Evolutionary conservation across 2,888 invertebrate genomes (phyloP).

Genomic region (Stenolophus ochropezus): DNA sequence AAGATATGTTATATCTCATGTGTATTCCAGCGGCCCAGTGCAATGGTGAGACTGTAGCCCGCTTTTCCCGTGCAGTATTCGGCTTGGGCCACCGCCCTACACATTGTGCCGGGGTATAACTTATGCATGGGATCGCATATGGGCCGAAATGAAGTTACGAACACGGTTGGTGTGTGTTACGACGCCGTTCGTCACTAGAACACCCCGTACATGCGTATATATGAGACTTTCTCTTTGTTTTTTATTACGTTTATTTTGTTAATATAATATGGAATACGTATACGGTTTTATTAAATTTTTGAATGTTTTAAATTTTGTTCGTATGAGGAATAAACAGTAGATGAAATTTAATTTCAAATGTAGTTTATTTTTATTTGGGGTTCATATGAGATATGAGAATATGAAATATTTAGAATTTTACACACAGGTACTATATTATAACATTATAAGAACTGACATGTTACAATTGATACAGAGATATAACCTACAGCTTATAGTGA

Average conservation of each 20-base stretch:
- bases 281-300: conserved; percentile 52
- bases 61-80: neutral
- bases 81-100: conserved; percentile 25
- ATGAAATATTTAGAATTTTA: neutral
- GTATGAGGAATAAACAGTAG: conserved; percentile 36
- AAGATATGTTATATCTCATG: conserved; percentile 39
- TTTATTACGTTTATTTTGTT: conserved; percentile 58
- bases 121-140: conserved; percentile 67
- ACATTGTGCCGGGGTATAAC: conserved; percentile 65
- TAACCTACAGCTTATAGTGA: no score
- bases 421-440: neutral
- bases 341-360: conserved; percentile 36
- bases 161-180: conserved; percentile 49
- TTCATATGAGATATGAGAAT: neutral
- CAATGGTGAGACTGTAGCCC: neutral
- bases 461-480: neutral
- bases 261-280: conserved; percentile 53
- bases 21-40: neutral
- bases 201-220: conserved; percentile 39
- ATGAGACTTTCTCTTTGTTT: conserved; percentile 48
- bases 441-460: neutral
- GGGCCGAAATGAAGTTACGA: conserved; percentile 66
- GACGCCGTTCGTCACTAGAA: conserved; percentile 3
- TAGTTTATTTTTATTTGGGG: conserved; percentile 19
- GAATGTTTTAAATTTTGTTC: conserved; percentile 36